Evolutionary conservation across 2,888 invertebrate species (phyloP).

Genomic region (Apodemia duryi): DNA sequence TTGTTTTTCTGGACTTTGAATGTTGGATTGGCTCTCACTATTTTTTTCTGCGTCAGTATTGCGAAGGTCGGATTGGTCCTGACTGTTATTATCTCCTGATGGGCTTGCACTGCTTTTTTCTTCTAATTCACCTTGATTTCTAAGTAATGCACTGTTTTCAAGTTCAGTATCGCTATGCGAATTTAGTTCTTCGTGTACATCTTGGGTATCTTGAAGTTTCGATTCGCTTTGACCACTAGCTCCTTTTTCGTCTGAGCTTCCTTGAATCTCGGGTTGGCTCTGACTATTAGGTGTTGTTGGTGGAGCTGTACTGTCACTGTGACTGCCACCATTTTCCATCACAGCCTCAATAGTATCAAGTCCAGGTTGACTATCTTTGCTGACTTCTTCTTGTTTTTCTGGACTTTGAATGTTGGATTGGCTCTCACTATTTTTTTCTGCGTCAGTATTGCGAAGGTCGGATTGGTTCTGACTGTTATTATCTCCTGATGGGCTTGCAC

Average conservation of each 20-base stretch:
- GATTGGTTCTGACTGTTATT: background rate
- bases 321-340: background rate
- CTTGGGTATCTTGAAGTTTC: background rate
- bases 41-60: no score
- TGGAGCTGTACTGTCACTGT: no score
- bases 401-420: no score
- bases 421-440: background rate
- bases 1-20: background rate
- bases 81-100: no score
- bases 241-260: background rate
- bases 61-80: no score
- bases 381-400: background rate
- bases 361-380: background rate
- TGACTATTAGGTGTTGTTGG: no score
- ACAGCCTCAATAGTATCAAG: background rate
- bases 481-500: background rate
- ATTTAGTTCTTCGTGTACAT: background rate
- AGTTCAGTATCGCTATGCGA: no score
- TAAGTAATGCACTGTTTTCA: no score
- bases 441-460: background rate
- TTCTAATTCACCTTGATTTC: background rate
- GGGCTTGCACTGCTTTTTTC: background rate
- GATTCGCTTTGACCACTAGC: background rate
- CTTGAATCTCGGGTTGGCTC: background rate
- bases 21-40: background rate